Evolutionary conservation across 2,888 invertebrate species (phyloP).

Genomic region (Sesamia inferens): DNA sequence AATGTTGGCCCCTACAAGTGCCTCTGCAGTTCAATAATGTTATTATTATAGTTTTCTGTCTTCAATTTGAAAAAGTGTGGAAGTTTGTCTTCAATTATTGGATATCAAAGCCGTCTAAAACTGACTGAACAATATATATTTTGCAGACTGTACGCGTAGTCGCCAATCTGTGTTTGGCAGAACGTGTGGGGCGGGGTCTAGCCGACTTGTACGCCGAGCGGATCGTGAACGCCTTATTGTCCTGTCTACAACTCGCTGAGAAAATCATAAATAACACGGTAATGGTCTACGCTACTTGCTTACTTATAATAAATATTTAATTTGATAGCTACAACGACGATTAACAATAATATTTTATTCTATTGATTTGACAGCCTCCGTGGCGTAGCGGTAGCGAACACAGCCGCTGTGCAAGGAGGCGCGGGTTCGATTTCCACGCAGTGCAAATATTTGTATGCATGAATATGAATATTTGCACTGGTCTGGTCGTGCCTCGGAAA

Average conservation of each 20-base stretch:
- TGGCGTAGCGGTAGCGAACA: too few species aligned
- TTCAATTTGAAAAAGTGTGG: background rate
- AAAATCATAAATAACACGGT: slow-evolving; percentile 64
- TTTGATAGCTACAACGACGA: background rate
- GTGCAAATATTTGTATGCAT: too few species aligned
- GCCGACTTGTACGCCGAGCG: slow-evolving; percentile 86
- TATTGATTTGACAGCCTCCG: too few species aligned
- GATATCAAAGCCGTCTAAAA: too few species aligned
- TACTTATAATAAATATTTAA: background rate
- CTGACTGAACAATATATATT: background rate
- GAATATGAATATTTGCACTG: too few species aligned
- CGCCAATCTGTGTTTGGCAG: slow-evolving; percentile 95
- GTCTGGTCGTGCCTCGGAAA: too few species aligned
- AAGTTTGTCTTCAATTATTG: background rate
- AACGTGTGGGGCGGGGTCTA: slow-evolving; percentile 93
- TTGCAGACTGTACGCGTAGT: slow-evolving; percentile 94
- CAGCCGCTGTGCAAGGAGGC: too few species aligned
- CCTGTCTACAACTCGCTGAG: slow-evolving; percentile 80
- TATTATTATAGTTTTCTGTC: too few species aligned
- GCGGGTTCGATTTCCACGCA: too few species aligned
- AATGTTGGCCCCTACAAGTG: background rate
- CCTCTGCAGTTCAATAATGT: background rate
- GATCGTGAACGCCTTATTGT: slow-evolving; percentile 76
- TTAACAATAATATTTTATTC: background rate
- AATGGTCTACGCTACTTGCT: slow-evolving; percentile 5